Base-by-base conservation (phyloP, 2,797 vertebrate genomes). In the Enteromius viviparus region DNA sequence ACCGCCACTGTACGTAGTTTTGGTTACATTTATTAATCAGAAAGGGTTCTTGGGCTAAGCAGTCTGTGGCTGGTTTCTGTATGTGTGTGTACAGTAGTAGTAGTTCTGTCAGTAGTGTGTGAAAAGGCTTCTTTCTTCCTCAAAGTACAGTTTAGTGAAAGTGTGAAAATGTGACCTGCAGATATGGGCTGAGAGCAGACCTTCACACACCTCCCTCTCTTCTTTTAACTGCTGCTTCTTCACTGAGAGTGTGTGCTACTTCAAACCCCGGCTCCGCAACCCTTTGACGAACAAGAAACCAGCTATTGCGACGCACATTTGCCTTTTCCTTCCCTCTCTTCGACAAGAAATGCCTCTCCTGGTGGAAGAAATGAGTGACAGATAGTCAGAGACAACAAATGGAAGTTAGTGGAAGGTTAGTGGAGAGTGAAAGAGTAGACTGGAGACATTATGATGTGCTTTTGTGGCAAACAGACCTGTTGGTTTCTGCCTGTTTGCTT, bases 91-190 rank as follows among this genome's bases (percentile, higher is more conserved):
- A 2, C 21, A 8, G 23, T 7, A 66, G 51, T 76, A 17, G 6
- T 4, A 49, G 23, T n/a, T 40, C 23, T 74, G 70, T 71, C 40
- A 60, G 53, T 68, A 64, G 10, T 1, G n/a, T 75, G 84, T 78
- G 49, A 85, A 79, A 82, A 78, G 68, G 65, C 5, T 71, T 75
- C 15, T 74, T 76, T 32, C 72, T 21, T 37, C 37, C 15, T 51
- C 23, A 66, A 62, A 60, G 10, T 69, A 1, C 32, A 64, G n/a
- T 65, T 77, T 81, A 65, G 42, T 81, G 58, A 78, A 85, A 23
- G 68, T 74, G 75, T 82, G 53, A 78, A 75, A 37, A 78, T 29
- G 29, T 53, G 23, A 45, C 23, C n/a, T 14, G 58, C 68, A 37
- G 37, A 69, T 37, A 17, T 26, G 23, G 34, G 45, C n/a, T 17